Conservation (phyloP, 2,113 vertebrate genomes). For the Forbesichthys papilliferus region DNA sequence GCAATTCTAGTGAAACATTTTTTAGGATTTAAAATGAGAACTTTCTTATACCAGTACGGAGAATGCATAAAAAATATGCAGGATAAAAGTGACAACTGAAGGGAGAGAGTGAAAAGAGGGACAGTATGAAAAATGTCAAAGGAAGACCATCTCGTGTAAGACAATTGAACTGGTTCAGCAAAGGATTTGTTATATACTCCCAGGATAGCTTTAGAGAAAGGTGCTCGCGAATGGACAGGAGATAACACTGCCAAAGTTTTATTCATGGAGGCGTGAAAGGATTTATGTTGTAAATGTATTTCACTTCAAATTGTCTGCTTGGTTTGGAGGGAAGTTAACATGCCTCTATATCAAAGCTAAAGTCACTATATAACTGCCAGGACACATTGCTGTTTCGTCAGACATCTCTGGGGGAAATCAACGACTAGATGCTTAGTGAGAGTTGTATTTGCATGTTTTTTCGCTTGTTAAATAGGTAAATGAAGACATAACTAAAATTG, state of each 20-base stretch:
- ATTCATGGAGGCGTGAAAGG: constrained; percentile 44
- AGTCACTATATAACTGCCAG: constrained; percentile 15
- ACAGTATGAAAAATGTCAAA: constrained; percentile 20
- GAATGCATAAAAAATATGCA: no score
- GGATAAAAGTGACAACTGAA: not conserved
- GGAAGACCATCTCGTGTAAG: constrained; percentile 31
- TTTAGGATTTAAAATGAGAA: no score
- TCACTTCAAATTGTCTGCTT: constrained; percentile 55
- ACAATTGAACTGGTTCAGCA: constrained; percentile 30
- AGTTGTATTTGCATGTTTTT: constrained; percentile 26
- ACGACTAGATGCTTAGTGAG: constrained; percentile 34
- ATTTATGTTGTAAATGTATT: constrained; percentile 58
- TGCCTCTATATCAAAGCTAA: constrained; percentile 40
- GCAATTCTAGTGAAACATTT: no score
- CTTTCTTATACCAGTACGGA: no score
- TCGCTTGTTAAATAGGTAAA: constrained; percentile 19
- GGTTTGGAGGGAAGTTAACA: constrained; percentile 19
- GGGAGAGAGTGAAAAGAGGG: not conserved
- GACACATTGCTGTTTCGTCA: constrained; percentile 23
- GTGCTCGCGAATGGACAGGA: constrained; percentile 41
- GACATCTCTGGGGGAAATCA: constrained; percentile 21
- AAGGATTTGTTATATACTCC: constrained; percentile 51
- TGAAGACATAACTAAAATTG: constrained; percentile 27
- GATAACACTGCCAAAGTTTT: constrained; percentile 55
- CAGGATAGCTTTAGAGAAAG: constrained; percentile 51